Evolutionary conservation across 37 sponge, comb jelly and placozoan species (phyloP).

Genomic region (Agelas oroides): DNA sequence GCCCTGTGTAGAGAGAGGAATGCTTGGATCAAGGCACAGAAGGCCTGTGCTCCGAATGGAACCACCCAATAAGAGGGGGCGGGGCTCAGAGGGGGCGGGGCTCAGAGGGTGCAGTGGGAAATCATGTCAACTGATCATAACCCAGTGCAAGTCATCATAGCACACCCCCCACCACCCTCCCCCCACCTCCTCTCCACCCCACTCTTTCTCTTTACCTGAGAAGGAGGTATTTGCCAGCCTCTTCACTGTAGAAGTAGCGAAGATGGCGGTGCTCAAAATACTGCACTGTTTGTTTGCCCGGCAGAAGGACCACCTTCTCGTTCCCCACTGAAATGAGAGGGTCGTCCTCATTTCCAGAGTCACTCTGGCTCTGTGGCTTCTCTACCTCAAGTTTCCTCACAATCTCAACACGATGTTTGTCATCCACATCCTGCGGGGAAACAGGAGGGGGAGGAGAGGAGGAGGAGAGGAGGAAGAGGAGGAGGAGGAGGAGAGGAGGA

Average conservation of each 20-base stretch:
- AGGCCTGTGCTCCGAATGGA: too few relatives aligned
- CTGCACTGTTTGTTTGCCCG: not conserved
- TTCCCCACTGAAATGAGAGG: not conserved
- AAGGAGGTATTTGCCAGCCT: constrained; percentile 20
- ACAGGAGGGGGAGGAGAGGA: not conserved
- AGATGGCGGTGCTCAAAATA: constrained; percentile 37
- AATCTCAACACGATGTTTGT: constrained; percentile 50
- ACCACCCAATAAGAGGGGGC: too few relatives aligned
- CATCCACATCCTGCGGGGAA: constrained; percentile 68
- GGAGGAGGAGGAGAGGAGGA: not conserved
- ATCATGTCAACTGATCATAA: too few relatives aligned
- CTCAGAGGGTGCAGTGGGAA: too few relatives aligned
- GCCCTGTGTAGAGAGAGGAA: constrained; percentile 6
- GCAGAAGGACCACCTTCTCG: not conserved
- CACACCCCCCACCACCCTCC: too few relatives aligned
- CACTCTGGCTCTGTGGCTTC: not conserved
- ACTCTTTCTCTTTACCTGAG: constrained; percentile 33
- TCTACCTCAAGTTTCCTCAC: constrained; percentile 21
- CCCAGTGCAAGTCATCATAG: too few relatives aligned
- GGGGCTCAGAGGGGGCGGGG: too few relatives aligned
- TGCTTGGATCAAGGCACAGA: too few relatives aligned
- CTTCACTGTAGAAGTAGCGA: constrained; percentile 28
- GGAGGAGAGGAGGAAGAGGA: not conserved
- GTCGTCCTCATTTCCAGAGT: not conserved
- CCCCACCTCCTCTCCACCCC: too few relatives aligned